Evolutionary conservation across 2,113 vertebrate species (phyloP).

Genomic region (Lepidothrix coronata): DNA sequence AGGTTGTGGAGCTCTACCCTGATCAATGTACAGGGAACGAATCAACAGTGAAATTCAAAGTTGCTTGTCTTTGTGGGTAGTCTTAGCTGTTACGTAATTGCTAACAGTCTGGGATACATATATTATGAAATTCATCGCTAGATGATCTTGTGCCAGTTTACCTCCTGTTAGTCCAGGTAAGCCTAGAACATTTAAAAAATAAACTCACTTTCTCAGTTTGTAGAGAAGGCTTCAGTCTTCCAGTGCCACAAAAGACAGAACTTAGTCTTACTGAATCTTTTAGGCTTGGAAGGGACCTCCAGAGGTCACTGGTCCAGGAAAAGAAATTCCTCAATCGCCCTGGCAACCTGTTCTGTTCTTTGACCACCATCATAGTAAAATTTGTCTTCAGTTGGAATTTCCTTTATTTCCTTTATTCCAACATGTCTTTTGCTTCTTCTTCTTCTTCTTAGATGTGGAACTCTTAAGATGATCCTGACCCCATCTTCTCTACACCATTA

Average conservation of each 20-base stretch:
- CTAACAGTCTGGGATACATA: not conserved
- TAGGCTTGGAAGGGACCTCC: not conserved
- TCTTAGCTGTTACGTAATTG: not conserved
- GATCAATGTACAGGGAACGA: not conserved
- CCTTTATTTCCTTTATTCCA: not conserved
- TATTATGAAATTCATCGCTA: not conserved
- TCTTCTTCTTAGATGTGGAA: not conserved
- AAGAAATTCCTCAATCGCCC: not conserved
- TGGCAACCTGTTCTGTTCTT: not conserved
- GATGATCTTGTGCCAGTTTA: not conserved
- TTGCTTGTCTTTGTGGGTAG: not conserved
- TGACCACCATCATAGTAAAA: not conserved
- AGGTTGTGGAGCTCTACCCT: not conserved
- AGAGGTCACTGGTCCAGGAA: not conserved
- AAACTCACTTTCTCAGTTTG: not conserved
- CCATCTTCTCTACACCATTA: not conserved
- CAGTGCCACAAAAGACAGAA: not conserved
- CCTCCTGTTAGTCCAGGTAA: not conserved
- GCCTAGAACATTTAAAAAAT: not conserved
- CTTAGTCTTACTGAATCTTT: not conserved
- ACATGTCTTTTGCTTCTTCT: not conserved
- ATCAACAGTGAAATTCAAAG: not conserved
- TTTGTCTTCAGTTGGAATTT: not conserved
- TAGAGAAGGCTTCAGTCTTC: not conserved
- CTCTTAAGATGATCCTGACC: not conserved